phyloP scores from a whole-genome alignment of 2,797 vertebrate genomes.

The Silurus lanzhouensis region DNA sequence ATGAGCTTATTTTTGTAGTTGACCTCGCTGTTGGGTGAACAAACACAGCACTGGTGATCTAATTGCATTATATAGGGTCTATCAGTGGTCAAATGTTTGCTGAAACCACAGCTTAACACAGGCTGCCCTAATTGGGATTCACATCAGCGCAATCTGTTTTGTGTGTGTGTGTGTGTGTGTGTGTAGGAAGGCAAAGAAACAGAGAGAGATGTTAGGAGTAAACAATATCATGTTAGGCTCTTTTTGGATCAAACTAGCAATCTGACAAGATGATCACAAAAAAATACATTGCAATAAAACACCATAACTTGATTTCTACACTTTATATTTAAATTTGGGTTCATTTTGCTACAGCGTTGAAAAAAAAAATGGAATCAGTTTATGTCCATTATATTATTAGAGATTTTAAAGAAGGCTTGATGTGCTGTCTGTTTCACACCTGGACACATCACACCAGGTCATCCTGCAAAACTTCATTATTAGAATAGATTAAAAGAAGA shows the following conservation, averaged over 20 bases:
- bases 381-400: background rate
- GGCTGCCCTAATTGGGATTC: slow-evolving; percentile 44
- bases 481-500: too few species aligned
- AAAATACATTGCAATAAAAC: too few species aligned
- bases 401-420: background rate
- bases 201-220: background rate
- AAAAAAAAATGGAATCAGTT: background rate
- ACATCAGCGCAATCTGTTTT: slow-evolving; percentile 10
- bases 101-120: slow-evolving; percentile 54
- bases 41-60: slow-evolving; percentile 51
- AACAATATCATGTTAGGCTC: slow-evolving; percentile 9
- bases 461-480: background rate
- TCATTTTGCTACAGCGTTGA: background rate
- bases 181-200: background rate
- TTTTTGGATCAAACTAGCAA: slow-evolving; percentile 7
- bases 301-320: background rate
- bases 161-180: slow-evolving; percentile 14
- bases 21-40: slow-evolving; percentile 36
- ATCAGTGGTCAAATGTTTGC: slow-evolving; percentile 52
- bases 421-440: background rate
- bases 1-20: slow-evolving; percentile 35
- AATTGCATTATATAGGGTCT: slow-evolving; percentile 48
- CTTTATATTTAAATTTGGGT: background rate
- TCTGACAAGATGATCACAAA: slow-evolving; percentile 1
- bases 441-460: background rate